phyloP scores from a whole-genome alignment of 1,140 invertebrate species.

The Saccostrea echinata region DNA sequence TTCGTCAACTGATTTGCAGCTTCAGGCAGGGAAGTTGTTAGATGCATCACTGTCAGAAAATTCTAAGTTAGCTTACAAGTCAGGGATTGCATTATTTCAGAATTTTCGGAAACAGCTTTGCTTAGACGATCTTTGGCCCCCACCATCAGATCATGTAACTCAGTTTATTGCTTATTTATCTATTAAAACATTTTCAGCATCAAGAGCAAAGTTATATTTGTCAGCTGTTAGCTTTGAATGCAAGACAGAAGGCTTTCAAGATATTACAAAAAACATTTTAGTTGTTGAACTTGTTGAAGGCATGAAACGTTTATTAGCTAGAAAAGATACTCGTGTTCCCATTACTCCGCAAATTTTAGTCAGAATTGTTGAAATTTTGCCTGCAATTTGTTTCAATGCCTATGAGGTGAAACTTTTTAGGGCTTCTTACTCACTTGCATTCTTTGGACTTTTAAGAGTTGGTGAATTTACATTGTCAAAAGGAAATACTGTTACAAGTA shows the following conservation, averaged over 20 bases:
- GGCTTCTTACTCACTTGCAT: neutral
- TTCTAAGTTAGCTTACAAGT: too few relatives aligned
- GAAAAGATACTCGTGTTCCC: neutral
- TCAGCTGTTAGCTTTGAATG: slow-evolving; percentile 32
- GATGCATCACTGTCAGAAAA: too few relatives aligned
- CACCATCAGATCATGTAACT: neutral
- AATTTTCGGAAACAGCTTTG: too few relatives aligned
- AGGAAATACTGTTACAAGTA: neutral
- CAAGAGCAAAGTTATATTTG: neutral
- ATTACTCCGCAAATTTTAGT: neutral
- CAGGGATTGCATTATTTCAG: too few relatives aligned
- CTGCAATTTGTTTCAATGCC: neutral
- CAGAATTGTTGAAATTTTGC: slow-evolving; percentile 1
- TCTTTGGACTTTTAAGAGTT: slow-evolving; percentile 36
- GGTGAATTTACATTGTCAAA: neutral
- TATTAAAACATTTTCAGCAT: neutral
- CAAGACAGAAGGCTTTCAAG: neutral
- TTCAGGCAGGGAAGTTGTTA: too few relatives aligned
- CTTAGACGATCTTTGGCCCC: neutral
- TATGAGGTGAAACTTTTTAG: slow-evolving; percentile 18
- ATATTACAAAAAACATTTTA: slow-evolving; percentile 33
- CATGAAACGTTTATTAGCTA: neutral
- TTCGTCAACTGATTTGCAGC: too few relatives aligned
- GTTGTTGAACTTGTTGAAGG: slow-evolving; percentile 15
- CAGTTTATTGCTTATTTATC: slow-evolving; percentile 33